Evolutionary conservation across 30 jellyfish, hydroid and myxozoan genomes (phyloP).

Genomic region (Nemopilema nomurai): DNA sequence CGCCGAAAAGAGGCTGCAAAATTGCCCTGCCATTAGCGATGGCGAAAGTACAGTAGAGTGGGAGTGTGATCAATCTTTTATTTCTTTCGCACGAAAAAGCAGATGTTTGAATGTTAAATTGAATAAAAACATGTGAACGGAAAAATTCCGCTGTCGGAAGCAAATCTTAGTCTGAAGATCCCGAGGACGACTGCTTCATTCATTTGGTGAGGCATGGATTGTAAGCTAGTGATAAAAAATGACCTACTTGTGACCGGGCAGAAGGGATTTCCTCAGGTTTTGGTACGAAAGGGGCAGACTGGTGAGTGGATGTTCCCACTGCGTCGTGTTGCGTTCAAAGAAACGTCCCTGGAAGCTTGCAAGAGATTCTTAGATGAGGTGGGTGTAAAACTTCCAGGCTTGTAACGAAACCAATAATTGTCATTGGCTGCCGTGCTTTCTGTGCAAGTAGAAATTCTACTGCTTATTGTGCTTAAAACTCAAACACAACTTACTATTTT

Average conservation of each 20-base stretch:
- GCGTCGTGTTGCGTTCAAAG: conserved; percentile 3
- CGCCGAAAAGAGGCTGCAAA: neutral
- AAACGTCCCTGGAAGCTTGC: conserved; percentile 34
- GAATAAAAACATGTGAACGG: neutral
- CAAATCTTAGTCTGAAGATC: neutral
- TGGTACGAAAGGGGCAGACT: conserved; percentile 5
- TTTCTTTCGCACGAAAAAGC: neutral
- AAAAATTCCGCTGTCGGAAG: neutral
- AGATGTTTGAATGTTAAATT: neutral
- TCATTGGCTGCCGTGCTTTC: too few relatives aligned
- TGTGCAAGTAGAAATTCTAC: too few relatives aligned
- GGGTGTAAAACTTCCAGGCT: too few relatives aligned
- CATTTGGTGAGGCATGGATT: conserved; percentile 24
- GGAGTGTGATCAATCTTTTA: neutral
- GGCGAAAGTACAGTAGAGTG: too few relatives aligned
- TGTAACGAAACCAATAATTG: too few relatives aligned
- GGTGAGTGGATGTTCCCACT: conserved; percentile 47
- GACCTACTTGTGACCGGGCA: neutral
- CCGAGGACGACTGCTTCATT: neutral
- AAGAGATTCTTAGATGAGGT: conserved; percentile 39
- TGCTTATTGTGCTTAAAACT: too few relatives aligned
- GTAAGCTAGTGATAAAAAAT: conserved; percentile 24
- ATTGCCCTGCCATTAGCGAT: too few relatives aligned
- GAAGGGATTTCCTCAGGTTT: conserved; percentile 23
- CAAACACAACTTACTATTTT: too few relatives aligned